Evolutionary conservation across 2,113 vertebrate species (phyloP).

Genomic region (Perca fluviatilis): DNA sequence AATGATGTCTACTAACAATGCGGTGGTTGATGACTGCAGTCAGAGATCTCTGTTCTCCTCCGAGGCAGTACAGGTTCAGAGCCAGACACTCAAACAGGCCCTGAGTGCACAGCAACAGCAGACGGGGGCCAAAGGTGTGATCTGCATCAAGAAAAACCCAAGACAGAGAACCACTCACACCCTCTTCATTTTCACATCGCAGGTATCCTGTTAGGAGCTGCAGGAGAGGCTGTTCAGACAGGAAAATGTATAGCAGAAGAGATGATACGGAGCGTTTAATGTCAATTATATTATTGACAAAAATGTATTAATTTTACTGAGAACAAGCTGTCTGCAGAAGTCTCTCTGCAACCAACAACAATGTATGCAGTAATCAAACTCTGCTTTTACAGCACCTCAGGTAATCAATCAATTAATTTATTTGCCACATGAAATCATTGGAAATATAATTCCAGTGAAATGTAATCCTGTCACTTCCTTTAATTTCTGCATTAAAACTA

Average conservation of each 20-base stretch:
- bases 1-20: slow-evolving; percentile 82
- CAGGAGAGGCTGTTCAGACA: neutral
- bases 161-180: slow-evolving; percentile 1
- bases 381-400: neutral
- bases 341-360: neutral
- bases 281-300: neutral
- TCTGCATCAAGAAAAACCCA: slow-evolving; percentile 64
- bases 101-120: slow-evolving; percentile 90
- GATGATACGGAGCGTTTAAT: neutral
- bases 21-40: slow-evolving; percentile 90
- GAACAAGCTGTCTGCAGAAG: neutral
- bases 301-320: neutral
- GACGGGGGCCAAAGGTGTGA: slow-evolving; percentile 86
- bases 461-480: no score
- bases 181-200: neutral
- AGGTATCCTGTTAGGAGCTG: neutral
- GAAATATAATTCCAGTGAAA: no score
- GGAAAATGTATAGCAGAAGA: neutral
- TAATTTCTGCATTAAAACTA: no score
- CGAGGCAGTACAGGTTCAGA: slow-evolving; percentile 89
- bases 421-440: no score
- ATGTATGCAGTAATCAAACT: neutral
- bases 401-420: neutral
- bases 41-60: slow-evolving; percentile 88
- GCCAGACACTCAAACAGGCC: slow-evolving; percentile 91